Evolutionary conservation across 2,888 invertebrate genomes (phyloP).

Genomic region (Eustalomyia histrio): DNA sequence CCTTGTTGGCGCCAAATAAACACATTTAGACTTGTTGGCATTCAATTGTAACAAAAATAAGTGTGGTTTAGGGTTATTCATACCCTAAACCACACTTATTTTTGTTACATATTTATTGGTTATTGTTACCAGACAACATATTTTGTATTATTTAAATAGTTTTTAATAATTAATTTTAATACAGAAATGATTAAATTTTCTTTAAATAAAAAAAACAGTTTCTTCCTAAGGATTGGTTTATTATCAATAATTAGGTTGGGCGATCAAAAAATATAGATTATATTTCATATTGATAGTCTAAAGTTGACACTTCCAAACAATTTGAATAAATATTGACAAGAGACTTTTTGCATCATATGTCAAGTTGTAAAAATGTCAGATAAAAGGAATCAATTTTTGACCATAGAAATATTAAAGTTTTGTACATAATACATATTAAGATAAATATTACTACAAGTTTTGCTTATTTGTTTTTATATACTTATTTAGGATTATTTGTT

Average conservation of each 20-base stretch:
- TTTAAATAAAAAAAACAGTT: no score
- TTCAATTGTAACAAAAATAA: constrained; percentile 51
- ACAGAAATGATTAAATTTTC: no score
- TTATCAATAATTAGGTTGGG: not conserved
- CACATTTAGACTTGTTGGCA: constrained; percentile 42
- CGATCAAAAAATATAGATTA: not conserved
- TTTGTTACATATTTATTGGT: constrained; percentile 1
- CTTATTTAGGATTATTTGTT: not conserved
- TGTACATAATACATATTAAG: not conserved
- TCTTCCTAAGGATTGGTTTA: not conserved
- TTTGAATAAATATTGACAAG: no score
- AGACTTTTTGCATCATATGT: no score
- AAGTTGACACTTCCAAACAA: no score
- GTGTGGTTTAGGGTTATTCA: constrained; percentile 4
- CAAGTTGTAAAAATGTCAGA: no score
- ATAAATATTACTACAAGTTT: not conserved
- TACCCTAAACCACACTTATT: not conserved
- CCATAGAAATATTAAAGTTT: not conserved
- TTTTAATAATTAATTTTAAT: no score
- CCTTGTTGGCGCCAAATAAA: constrained; percentile 61
- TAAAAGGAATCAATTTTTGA: not conserved
- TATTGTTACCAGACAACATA: no score
- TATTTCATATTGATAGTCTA: no score
- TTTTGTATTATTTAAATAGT: no score
- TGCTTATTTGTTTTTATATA: not conserved